These are phyloP conservation scores for Lordiphosa andalusiaca DNA, from an alignment of 2,888 invertebrate species.

Conservation along the genomic window DNA sequence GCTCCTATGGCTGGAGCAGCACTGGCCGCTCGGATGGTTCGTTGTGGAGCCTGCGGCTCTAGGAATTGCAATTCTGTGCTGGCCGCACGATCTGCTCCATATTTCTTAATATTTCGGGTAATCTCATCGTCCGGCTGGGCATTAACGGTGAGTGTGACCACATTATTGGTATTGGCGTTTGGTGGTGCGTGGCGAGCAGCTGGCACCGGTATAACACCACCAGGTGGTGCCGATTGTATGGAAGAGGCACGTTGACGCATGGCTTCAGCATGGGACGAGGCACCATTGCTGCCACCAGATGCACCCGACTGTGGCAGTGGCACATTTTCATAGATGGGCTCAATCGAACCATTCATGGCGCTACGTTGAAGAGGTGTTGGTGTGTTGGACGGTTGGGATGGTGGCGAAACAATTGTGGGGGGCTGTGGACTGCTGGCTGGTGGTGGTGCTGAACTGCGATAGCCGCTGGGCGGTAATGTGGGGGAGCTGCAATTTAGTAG, in stretches of 20 bases:
- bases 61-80: constrained; percentile 70
- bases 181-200: constrained; percentile 38
- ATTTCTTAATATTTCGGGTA: constrained; percentile 66
- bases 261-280: constrained; percentile 47
- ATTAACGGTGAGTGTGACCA: constrained; percentile 51
- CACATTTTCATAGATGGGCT: constrained; percentile 91
- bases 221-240: constrained; percentile 85
- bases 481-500: constrained; percentile 48
- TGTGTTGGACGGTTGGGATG: constrained; percentile 34
- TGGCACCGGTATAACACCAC: constrained; percentile 81
- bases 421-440: constrained; percentile 79
- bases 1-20: constrained; percentile 72
- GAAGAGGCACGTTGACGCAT: constrained; percentile 83
- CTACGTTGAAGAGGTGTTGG: constrained; percentile 78
- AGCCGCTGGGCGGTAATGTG: constrained; percentile 81
- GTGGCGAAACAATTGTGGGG: constrained; percentile 62
- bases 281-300: constrained; percentile 48
- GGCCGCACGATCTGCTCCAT: constrained; percentile 68
- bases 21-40: constrained; percentile 68
- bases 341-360: constrained; percentile 82
- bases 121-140: constrained; percentile 54
- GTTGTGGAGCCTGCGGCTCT: constrained; percentile 69
- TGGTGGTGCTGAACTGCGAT: constrained; percentile 80
- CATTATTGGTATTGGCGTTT: constrained; percentile 30
- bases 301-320: constrained; percentile 82